Base-by-base conservation (phyloP, 2,113 vertebrate species). In the Oncorhynchus kisutch region DNA sequence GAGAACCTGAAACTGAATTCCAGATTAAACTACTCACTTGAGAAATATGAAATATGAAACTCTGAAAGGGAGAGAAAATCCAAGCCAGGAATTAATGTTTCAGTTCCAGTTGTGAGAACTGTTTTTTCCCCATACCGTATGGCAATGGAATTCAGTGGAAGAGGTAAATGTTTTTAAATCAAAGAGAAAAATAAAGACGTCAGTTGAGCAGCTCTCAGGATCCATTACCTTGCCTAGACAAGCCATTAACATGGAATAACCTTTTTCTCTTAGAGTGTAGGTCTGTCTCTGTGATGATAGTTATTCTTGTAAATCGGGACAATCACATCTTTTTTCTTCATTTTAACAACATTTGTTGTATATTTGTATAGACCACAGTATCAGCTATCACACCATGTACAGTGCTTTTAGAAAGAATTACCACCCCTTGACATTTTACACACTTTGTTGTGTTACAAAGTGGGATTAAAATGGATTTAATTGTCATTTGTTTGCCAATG, bases 1-100 rank as follows among this genome's bases (percentile, higher is more conserved):
- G 75, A 79, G 84, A 81, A 84, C 75, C 24, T 78, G 79, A 81
- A 78, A 83, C 74, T 66, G 22, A 77, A 81, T 74, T 81, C 80
- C n/a, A 39, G 4, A 45, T 27, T 5, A 68, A 54, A 54, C 73
- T 24, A 4, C 54, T 13, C 18, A 4, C 24, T 25, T 29, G 2
- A 12, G 22, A 82, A 82, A 82, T 62, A 25, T 70, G 22, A 82
- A 82, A 82, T 62, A 25, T 70, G 62, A 80, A 70, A 70, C 70
- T 57, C 29, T 66, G 49, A 81, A 78, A 71, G n/a, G 11, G 31
- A 45, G 9, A 78, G 49, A 66, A 29, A 74, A 73, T 70, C 18
- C 60, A 68, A 68, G 9, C 9, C 39, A 45, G 67, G 54, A 76
- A 79, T 62, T 45, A 76, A 79, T 62, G 64, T 65, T 75, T n/a